A percentile compares a stretch with the other conserved stretches of the same genome.
Conservation (phyloP, 1,140 invertebrate species). For the Yoshiicerus persimilis region DNA sequence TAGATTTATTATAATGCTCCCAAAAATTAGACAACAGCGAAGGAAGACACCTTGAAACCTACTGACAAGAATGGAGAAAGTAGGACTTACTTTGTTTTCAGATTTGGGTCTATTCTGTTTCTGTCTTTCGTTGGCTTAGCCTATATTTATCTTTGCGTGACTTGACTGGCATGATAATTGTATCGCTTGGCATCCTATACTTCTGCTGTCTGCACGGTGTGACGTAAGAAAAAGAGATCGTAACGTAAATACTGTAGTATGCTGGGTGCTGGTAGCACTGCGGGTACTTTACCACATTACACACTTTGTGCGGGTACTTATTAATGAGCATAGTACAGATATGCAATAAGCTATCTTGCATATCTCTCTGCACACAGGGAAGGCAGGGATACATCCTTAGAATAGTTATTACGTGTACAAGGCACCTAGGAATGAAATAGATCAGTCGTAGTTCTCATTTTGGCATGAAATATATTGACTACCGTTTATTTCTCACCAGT, state of each 20-base stretch:
- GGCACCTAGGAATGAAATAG: not conserved
- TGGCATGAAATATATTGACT: not conserved
- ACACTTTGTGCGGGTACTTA: not conserved
- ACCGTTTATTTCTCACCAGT: not conserved
- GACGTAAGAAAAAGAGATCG: not conserved
- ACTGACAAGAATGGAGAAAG: not conserved
- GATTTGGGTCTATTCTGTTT: not conserved
- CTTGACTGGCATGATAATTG: not conserved
- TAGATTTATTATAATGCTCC: not conserved
- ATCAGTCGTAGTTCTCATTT: not conserved
- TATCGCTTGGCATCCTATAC: not conserved
- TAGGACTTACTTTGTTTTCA: not conserved
- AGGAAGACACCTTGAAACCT: not conserved
- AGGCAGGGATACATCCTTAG: too few relatives aligned
- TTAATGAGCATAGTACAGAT: not conserved
- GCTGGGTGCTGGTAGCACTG: too few relatives aligned
- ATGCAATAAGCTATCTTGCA: not conserved
- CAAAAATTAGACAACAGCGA: not conserved
- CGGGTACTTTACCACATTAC: not conserved
- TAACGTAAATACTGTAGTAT: not conserved
- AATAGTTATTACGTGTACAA: too few relatives aligned
- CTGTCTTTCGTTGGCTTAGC: not conserved
- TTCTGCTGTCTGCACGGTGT: not conserved
- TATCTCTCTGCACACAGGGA: too few relatives aligned
- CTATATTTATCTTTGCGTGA: not conserved